A percentile compares a stretch with the other conserved stretches of the same genome.
Conservation (phyloP, 2,797 vertebrate genomes). For the Alauda arvensis region DNA sequence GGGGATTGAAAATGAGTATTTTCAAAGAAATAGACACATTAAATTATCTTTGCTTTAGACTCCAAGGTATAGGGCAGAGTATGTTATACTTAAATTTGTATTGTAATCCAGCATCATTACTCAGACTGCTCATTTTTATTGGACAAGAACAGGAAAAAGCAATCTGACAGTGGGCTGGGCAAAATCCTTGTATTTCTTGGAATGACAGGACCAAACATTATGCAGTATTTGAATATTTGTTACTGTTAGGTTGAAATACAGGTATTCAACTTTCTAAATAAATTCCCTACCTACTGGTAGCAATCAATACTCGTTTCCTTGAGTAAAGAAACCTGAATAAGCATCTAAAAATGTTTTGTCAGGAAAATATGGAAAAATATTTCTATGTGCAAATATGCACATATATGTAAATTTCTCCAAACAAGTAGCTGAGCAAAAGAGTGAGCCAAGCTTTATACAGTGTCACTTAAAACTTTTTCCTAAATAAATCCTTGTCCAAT, state of each 20-base stretch:
- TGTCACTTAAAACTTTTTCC: not conserved
- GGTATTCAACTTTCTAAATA: not conserved
- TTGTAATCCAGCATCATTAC: not conserved
- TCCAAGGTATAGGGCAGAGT: not conserved
- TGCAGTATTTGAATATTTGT: not conserved
- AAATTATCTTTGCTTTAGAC: not conserved
- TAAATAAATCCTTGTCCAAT: not conserved
- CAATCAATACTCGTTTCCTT: not conserved
- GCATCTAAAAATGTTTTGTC: not conserved
- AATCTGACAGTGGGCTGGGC: not conserved
- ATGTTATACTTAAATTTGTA: not conserved
- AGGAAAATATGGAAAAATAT: not conserved
- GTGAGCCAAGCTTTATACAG: not conserved
- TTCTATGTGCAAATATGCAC: not conserved
- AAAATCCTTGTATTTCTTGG: not conserved
- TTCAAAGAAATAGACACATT: not conserved
- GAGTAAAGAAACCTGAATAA: not conserved
- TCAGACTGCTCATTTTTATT: not conserved
- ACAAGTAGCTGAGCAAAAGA: not conserved
- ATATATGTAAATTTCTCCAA: not conserved
- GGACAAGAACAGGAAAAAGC: not conserved
- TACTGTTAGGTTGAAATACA: not conserved
- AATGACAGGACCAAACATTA: not conserved
- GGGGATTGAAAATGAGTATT: accelerated
- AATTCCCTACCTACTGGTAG: not conserved